Percentiles rank a stretch among this genome's conserved stretches.
Evolutionary conservation across 2,888 invertebrate species (phyloP).

Genomic region (Heliconius charithonia): DNA sequence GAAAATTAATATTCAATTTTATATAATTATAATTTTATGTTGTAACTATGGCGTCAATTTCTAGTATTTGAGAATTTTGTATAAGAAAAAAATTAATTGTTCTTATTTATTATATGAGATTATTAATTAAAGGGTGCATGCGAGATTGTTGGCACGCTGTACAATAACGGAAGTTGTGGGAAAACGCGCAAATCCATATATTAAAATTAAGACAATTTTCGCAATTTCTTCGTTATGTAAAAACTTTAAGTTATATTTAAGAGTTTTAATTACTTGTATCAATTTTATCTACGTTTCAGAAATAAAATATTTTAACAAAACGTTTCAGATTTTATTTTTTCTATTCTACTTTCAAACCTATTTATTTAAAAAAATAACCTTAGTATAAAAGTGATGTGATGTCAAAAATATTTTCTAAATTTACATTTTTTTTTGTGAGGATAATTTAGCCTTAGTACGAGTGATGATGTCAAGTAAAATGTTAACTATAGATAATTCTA

Average conservation of each 20-base stretch:
- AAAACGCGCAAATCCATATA: slow-evolving; percentile 65
- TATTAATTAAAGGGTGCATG: slow-evolving; percentile 65
- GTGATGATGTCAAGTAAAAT: too few species aligned
- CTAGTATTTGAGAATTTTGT: slow-evolving; percentile 73
- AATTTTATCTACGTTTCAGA: slow-evolving; percentile 84
- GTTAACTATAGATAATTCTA: too few species aligned
- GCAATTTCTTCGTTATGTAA: slow-evolving; percentile 80
- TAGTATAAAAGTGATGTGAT: neutral
- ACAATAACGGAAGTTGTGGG: slow-evolving; percentile 65
- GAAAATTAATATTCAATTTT: slow-evolving; percentile 60
- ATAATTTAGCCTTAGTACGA: neutral
- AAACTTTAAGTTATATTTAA: slow-evolving; percentile 79
- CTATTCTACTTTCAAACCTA: neutral
- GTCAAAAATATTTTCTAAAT: neutral
- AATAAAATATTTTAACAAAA: slow-evolving; percentile 84
- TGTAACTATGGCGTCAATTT: slow-evolving; percentile 79
- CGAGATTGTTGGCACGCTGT: slow-evolving; percentile 69
- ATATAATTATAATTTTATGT: slow-evolving; percentile 72
- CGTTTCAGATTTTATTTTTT: slow-evolving; percentile 44
- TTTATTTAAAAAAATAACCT: neutral
- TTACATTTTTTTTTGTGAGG: neutral
- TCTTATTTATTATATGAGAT: slow-evolving; percentile 62
- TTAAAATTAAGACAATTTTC: slow-evolving; percentile 75
- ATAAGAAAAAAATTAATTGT: slow-evolving; percentile 61
- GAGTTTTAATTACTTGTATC: slow-evolving; percentile 84